phyloP scores from a whole-genome alignment of 2,888 invertebrate species.

The Orthosia cruda region DNA sequence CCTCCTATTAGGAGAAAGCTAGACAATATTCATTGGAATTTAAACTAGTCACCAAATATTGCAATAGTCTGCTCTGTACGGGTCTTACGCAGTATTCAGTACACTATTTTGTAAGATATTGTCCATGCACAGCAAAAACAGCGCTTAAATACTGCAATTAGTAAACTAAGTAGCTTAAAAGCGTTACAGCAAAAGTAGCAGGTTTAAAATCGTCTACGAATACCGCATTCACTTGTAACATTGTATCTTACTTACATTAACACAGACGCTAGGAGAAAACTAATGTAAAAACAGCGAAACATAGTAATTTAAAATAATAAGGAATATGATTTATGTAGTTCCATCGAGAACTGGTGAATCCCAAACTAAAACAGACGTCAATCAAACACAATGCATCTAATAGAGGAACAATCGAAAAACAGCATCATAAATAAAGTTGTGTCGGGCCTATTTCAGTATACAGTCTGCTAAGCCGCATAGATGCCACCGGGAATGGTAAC shows the following conservation, averaged over 20 bases:
- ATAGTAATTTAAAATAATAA: neutral
- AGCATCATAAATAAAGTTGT: conserved; percentile 41
- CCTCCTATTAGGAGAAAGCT: conserved; percentile 6
- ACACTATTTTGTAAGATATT: conserved; percentile 28
- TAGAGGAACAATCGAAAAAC: conserved; percentile 21
- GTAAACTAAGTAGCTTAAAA: conserved; percentile 46
- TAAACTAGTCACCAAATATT: neutral
- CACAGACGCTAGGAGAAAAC: neutral
- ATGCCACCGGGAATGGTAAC: conserved; percentile 52
- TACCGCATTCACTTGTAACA: conserved; percentile 12
- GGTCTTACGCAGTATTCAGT: conserved; percentile 1
- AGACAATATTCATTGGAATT: neutral
- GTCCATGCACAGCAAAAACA: conserved; percentile 38
- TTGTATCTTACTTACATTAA: conserved; percentile 8
- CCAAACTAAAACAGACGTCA: neutral
- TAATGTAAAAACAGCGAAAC: neutral
- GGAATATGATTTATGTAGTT: neutral
- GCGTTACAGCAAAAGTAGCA: conserved; percentile 33
- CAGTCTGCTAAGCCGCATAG: conserved; percentile 39
- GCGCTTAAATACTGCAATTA: conserved; percentile 49
- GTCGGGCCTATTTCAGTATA: conserved; percentile 54
- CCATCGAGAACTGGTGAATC: neutral
- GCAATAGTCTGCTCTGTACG: neutral
- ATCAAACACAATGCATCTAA: conserved; percentile 10
- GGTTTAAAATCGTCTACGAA: conserved; percentile 28